Evolutionary conservation across 2,888 invertebrate species (phyloP).

Genomic region (Crematogaster levior): DNA sequence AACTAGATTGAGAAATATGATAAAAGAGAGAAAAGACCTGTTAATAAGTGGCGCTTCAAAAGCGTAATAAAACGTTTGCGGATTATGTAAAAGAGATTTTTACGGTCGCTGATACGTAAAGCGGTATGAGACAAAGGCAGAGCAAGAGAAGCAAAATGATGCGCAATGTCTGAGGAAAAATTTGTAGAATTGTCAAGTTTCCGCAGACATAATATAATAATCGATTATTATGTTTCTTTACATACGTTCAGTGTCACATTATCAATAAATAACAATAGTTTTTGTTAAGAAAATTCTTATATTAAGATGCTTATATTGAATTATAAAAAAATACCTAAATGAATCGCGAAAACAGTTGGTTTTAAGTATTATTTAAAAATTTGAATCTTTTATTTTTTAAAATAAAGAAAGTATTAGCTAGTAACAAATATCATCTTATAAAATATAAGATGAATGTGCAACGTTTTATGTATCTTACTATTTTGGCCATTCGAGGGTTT

Average conservation of each 20-base stretch:
- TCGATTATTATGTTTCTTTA: not conserved
- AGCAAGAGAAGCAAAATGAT: slow-evolving; percentile 9
- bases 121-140: slow-evolving; percentile 1
- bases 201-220: not conserved
- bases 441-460: not conserved
- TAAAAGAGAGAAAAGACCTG: slow-evolving; percentile 37
- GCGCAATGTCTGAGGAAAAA: not conserved
- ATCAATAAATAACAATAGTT: not conserved
- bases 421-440: not conserved
- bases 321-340: not conserved
- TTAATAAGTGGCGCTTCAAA: slow-evolving; percentile 54
- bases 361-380: not conserved
- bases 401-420: not conserved
- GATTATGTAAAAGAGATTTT: slow-evolving; percentile 54
- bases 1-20: slow-evolving; percentile 47
- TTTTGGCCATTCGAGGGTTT: not conserved
- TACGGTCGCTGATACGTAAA: slow-evolving; percentile 41
- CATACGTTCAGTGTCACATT: too few species aligned
- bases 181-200: not conserved
- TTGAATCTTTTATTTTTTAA: not conserved
- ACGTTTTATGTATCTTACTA: not conserved
- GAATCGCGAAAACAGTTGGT: not conserved
- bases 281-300: not conserved
- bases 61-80: slow-evolving; percentile 51
- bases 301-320: too few species aligned